Base-by-base conservation (phyloP, 2,113 vertebrate genomes). In the Salvelinus sp. region DNA sequence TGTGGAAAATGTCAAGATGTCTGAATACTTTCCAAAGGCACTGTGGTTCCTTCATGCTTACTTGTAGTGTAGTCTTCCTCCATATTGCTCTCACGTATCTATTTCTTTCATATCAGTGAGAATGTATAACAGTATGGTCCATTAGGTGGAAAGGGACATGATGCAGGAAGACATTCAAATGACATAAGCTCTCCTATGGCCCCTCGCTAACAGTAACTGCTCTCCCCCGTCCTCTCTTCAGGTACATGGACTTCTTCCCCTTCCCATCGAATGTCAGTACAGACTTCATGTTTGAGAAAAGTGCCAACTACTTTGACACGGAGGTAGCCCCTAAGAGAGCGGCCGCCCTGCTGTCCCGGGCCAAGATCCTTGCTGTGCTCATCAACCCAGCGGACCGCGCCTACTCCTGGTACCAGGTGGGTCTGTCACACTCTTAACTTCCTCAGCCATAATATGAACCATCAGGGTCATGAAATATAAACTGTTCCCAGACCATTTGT, bases 181-280 rank as follows among this genome's bases (percentile, higher is more conserved):
- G 25, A 13, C 27, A 25, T 25, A 25, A 2, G 20, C 23, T 25
- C 60, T 23, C 10, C 1, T 22, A 10, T 63, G 60, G 22, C 16
- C 60, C 60, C n/a, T 63, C 22, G 3, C 2, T 27, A 18, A 44
- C 18, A 27, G 14, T 44, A 50, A 14, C 44, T 44, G 38, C 38
- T 44, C 38, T 44, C 9, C 38, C 38, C 38, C 38, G 0, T 63
- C 57, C 48, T 3, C 48, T 9, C 58, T 58, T 48, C 91, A 99
- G 97, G 97, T 99, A 99, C 87, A 98, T 99, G 97, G 97, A 98
- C 50, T 99, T 98, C 90, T 99, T 99, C 79, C 97, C 97, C 68
- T 95, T 98, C 76, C 97, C 97, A 66, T 98, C 97, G 74, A 99
- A 98, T 66, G 95, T 95, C 89, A 98, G 96, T 93, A 98, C 97